These are phyloP conservation scores for Acanthococcus lagerstroemiae DNA, from an alignment of 2,888 invertebrate species.

Conservation along the genomic window DNA sequence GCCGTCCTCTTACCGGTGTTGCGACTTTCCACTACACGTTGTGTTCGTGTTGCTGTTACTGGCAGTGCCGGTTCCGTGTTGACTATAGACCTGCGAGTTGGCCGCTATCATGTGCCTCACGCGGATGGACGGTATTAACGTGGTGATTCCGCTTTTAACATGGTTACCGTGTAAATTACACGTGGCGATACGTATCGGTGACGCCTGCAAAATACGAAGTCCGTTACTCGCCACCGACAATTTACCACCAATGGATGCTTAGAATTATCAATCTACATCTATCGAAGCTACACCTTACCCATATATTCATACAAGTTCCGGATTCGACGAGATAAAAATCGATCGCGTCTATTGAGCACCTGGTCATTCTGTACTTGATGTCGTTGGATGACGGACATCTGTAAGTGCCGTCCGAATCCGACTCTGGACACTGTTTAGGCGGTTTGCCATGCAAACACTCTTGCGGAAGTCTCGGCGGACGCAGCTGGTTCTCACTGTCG, in stretches of 20 bases:
- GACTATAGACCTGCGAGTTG: slow-evolving; percentile 37
- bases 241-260: background rate
- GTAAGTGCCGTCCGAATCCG: slow-evolving; percentile 48
- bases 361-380: slow-evolving; percentile 87
- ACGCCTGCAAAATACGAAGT: slow-evolving; percentile 44
- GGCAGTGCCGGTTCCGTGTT: slow-evolving; percentile 39
- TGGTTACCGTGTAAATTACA: slow-evolving; percentile 93
- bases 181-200: slow-evolving; percentile 75
- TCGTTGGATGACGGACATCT: slow-evolving; percentile 67
- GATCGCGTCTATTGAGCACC: slow-evolving; percentile 77
- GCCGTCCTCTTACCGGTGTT: slow-evolving; percentile 39
- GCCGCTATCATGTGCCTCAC: slow-evolving; percentile 57
- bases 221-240: no score
- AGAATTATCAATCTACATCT: background rate
- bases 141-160: slow-evolving; percentile 80
- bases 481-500: slow-evolving; percentile 81
- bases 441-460: slow-evolving; percentile 70
- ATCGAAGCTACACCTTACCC: slow-evolving; percentile 47
- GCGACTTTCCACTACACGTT: slow-evolving; percentile 50
- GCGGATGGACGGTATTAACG: slow-evolving; percentile 64
- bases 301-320: slow-evolving; percentile 75
- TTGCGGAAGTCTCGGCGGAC: slow-evolving; percentile 66
- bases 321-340: slow-evolving; percentile 85
- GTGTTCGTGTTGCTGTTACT: slow-evolving; percentile 57
- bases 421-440: slow-evolving; percentile 57